Conservation (phyloP, 30 jellyfish, hydroid and myxozoan species). For the Catostylus mosaicus region DNA sequence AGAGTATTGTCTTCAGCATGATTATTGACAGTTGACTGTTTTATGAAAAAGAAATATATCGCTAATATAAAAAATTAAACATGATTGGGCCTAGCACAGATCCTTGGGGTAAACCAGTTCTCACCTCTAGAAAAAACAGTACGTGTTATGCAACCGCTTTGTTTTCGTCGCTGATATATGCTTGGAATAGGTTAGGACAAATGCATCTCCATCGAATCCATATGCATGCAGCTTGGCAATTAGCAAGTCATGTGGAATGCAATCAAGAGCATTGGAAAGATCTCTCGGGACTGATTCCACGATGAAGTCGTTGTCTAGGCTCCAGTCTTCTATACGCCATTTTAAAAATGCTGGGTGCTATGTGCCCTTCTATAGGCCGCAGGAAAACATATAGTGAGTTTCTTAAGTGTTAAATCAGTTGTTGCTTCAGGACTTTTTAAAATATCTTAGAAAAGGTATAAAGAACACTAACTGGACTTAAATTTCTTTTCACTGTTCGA, state of each 20-base stretch:
- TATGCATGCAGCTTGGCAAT: constrained; percentile 1
- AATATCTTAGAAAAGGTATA: not conserved
- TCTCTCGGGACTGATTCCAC: not conserved
- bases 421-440: not conserved
- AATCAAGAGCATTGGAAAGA: not conserved
- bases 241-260: constrained; percentile 1
- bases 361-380: constrained; percentile 7
- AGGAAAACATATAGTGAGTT: not conserved
- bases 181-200: not conserved
- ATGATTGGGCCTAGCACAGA: too few species aligned
- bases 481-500: not conserved
- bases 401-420: not conserved
- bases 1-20: not conserved
- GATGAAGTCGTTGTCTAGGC: not conserved
- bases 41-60: too few species aligned
- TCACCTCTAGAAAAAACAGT: not conserved
- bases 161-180: too few species aligned
- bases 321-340: not conserved
- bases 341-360: constrained; percentile 2
- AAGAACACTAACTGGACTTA: constrained; percentile 6
- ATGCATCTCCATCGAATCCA: constrained; percentile 1
- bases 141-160: not conserved
- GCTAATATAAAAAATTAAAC: too few species aligned
- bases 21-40: not conserved
- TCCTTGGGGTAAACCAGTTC: too few species aligned